Evolutionary conservation across 2,888 invertebrate species (phyloP), one percentile per base, ranked within the genome.

Genomic region (Cataglyphis albicans): DNA sequence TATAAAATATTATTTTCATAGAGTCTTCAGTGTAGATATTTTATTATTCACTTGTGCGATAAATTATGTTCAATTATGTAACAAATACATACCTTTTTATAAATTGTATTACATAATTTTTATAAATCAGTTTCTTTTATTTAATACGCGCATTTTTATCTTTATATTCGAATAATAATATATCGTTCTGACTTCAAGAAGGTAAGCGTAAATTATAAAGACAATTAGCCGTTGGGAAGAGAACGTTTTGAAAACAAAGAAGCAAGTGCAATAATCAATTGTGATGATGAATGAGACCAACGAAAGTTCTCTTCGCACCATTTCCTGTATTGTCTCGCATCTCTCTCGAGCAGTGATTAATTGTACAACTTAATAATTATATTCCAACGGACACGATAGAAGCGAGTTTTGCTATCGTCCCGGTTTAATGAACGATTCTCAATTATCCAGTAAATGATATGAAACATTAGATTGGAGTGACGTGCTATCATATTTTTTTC

Each of bases 261-360:
- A 35, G 59, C 78, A 68, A 68, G 78, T 59, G 59, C 44, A 70
- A 80, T 80, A 80, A 70, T 70, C 78, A 80, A 80, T 80, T 80
- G 78, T 44, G 44, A 80, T 70, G 81, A 81, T 81, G 75, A 81
- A 81, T 75, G 81, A 81, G 48, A 74, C 75, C 64, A 75, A 81
- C 81, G 81, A 81, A 81, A 63, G 75, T 73, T 81, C 81, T 75
- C 81, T 75, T 75, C 64, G 75, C 75, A 29, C 81, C 64, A 59
- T 81, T 74, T 70, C 75, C 64, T 38, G 52, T 81, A 78, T 78
- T 78, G 70, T 78, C 75, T 64, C 75, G 52, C 59, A 75, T 81
- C 64, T 75, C 81, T 75, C 52, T 75, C 57, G 21, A 44, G 44
- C 59, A 12, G 59, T 70, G 72, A 80, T 80, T 80, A 80, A 80